Conservation (phyloP, 2,113 vertebrate genomes). For the Pavo muticus region DNA sequence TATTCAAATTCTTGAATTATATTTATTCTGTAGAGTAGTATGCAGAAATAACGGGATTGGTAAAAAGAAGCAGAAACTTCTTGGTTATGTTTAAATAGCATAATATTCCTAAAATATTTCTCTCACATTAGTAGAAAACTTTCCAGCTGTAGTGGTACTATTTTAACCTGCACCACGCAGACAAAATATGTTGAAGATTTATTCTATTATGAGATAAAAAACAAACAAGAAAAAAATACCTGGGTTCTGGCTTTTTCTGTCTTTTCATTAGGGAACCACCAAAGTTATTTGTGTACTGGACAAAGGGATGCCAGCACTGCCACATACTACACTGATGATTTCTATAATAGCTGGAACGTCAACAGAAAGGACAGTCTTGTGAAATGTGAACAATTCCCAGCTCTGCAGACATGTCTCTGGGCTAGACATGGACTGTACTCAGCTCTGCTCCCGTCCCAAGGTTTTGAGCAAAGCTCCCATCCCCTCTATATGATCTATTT, state of each 20-base stretch:
- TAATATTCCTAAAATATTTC: constrained; percentile 13
- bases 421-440: background rate
- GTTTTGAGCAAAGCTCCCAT: background rate
- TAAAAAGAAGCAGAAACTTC: background rate
- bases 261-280: background rate
- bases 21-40: background rate
- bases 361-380: background rate
- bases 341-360: background rate
- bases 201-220: background rate
- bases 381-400: background rate
- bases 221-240: background rate
- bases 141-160: background rate
- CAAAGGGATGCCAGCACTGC: background rate
- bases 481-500: background rate
- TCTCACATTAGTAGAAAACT: constrained; percentile 15
- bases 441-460: background rate
- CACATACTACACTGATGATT: background rate
- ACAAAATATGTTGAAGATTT: background rate
- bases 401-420: background rate
- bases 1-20: background rate
- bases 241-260: background rate
- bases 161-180: background rate
- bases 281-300: background rate
- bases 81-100: background rate
- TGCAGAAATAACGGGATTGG: background rate